These are phyloP conservation scores for Ophiothrix spiculata DNA, from an alignment of 35 echinoderm and acorn worm genomes.

Conservation along the genomic window DNA sequence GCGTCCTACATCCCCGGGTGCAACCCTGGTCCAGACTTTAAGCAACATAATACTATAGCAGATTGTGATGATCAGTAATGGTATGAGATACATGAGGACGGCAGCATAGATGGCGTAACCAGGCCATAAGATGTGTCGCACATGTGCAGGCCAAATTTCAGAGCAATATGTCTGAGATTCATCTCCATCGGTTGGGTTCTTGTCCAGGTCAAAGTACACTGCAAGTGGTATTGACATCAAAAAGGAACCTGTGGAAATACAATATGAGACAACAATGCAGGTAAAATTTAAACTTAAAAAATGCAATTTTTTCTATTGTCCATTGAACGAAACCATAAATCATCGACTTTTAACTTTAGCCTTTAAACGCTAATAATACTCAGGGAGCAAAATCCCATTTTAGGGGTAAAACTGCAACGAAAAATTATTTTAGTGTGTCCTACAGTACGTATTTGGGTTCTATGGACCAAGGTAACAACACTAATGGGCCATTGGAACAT, in stretches of 20 bases:
- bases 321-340: no score
- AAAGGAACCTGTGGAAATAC: slow-evolving; percentile 78
- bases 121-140: slow-evolving; percentile 20
- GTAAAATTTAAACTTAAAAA: no score
- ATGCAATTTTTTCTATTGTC: no score
- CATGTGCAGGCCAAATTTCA: slow-evolving; percentile 56
- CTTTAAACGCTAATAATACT: no score
- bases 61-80: slow-evolving; percentile 61
- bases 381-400: no score
- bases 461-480: no score
- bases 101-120: slow-evolving; percentile 63
- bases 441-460: no score
- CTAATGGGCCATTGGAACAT: no score
- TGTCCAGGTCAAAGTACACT: slow-evolving; percentile 44
- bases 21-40: slow-evolving; percentile 61
- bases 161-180: slow-evolving; percentile 27
- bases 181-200: not conserved
- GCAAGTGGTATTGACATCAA: slow-evolving; percentile 58
- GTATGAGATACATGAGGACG: slow-evolving; percentile 72
- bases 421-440: no score
- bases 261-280: no score
- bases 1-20: slow-evolving; percentile 28
- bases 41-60: slow-evolving; percentile 80
- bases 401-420: no score
- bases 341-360: no score